Evolutionary conservation across 2,797 vertebrate genomes (phyloP).

Genomic region (Podarcis siculus): DNA sequence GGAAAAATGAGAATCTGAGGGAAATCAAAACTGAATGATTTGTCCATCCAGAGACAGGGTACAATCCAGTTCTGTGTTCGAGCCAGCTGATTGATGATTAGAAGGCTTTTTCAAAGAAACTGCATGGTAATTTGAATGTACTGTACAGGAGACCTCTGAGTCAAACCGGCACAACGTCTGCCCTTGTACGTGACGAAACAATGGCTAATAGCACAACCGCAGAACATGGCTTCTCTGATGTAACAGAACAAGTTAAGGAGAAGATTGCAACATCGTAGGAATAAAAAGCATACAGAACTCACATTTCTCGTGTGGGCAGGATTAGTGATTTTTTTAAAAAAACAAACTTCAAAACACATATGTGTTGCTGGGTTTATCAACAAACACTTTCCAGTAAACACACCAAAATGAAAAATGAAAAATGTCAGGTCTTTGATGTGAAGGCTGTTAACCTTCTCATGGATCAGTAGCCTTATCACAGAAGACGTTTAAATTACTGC

Average conservation of each 20-base stretch:
- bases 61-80: not conserved
- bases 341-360: not conserved
- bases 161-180: not conserved
- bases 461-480: not conserved
- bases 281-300: not conserved
- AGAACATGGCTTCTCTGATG: not conserved
- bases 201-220: not conserved
- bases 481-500: not conserved
- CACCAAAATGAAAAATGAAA: not conserved
- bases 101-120: not conserved
- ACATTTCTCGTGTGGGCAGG: not conserved
- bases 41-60: not conserved
- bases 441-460: conserved; percentile 12
- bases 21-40: too few relatives aligned
- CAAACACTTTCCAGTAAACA: not conserved
- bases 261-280: not conserved
- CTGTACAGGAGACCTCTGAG: not conserved
- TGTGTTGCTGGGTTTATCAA: not conserved
- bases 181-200: not conserved
- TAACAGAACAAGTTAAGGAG: not conserved
- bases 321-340: not conserved
- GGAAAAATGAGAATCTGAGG: too few relatives aligned
- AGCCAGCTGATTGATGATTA: not conserved
- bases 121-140: not conserved
- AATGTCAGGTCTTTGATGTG: not conserved